Base-by-base conservation (phyloP, 2,797 vertebrate genomes). In the Euphonia xanthogaster region DNA sequence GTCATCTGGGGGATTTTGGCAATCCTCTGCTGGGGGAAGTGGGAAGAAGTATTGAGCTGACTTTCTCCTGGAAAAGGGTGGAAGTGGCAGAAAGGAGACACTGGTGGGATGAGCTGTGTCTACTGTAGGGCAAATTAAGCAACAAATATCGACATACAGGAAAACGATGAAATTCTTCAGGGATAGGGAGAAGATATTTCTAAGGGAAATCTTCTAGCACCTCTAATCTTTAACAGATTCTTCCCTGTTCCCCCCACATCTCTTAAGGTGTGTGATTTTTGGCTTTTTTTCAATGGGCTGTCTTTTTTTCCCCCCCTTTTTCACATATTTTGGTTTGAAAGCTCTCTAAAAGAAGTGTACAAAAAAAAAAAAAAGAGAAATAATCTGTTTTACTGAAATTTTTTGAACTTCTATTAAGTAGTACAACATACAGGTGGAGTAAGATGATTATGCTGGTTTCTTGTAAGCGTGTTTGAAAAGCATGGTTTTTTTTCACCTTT, bases 121-220 rank as follows among this genome's bases (percentile, higher is more conserved):
- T 90, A 31, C 28, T 88, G 25, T 14, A 37, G 39, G 31, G 18
- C 12, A 23, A 20, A 50, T 22, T n/a, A 39, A 47, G 28, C 21
- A 47, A 12, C 25, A 21, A 12, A 8, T 80, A 27, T 8, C 0
- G 0, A 24, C 13, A 13, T 37, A 39, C 4, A 60, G 44, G 17
- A 90, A 14, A 68, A 30, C 8, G 5, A 24, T 23, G 5, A 58
- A 44, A 39, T 84, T 76, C 40, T 67, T 66, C 10, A 13, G 5
- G 3, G 8, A 21, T 3, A 1, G 31, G 14, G 11, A 60, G 22
- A 71, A 48, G 28, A 6, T 82, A 33, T 48, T 60, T 85, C 18
- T 63, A 40, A 58, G 19, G 13, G 6, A 53, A n/a, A 35, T 60
- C 37, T 93, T 53, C 23, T 73, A n/a, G 15, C 37, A 14, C 10